These are phyloP conservation scores for Patagioenas fasciata DNA, from an alignment of 2,113 vertebrate species.

Conservation along the genomic window DNA sequence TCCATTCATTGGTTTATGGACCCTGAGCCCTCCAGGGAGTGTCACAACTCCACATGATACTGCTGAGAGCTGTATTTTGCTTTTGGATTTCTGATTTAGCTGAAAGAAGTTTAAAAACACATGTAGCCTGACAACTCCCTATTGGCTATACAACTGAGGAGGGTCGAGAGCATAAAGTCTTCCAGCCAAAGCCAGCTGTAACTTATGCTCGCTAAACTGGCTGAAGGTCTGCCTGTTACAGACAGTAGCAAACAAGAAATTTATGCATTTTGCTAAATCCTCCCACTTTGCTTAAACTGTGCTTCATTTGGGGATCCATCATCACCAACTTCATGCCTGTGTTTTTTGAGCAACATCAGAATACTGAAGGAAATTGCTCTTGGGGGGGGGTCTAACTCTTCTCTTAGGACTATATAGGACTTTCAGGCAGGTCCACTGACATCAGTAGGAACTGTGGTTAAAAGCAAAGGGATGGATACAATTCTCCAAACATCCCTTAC, in stretches of 20 bases:
- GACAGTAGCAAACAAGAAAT: conserved; percentile 55
- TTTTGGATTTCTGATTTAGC: conserved; percentile 65
- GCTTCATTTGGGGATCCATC: conserved; percentile 38
- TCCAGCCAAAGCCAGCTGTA: conserved; percentile 70
- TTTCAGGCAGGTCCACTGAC: neutral
- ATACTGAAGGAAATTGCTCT: neutral
- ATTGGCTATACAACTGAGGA: conserved; percentile 52
- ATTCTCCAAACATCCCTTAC: neutral
- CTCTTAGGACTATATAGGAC: neutral
- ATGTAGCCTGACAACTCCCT: conserved; percentile 69
- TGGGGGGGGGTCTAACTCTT: neutral
- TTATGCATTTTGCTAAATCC: conserved; percentile 57
- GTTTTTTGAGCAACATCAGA: neutral
- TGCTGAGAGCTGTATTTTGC: conserved; percentile 61
- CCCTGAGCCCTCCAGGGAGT: conserved; percentile 35
- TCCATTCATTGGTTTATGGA: conserved; percentile 63
- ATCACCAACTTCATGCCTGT: neutral
- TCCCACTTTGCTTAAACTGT: conserved; percentile 14
- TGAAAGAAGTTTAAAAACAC: conserved; percentile 66
- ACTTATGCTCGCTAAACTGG: conserved; percentile 45
- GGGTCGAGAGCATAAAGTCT: conserved; percentile 64
- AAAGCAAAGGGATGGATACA: neutral
- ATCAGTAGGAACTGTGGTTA: conserved; percentile 16
- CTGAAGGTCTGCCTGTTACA: conserved; percentile 55
- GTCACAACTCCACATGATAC: conserved; percentile 52